phyloP scores from a whole-genome alignment of 2,888 invertebrate genomes.

The Chloromyia formosa region DNA sequence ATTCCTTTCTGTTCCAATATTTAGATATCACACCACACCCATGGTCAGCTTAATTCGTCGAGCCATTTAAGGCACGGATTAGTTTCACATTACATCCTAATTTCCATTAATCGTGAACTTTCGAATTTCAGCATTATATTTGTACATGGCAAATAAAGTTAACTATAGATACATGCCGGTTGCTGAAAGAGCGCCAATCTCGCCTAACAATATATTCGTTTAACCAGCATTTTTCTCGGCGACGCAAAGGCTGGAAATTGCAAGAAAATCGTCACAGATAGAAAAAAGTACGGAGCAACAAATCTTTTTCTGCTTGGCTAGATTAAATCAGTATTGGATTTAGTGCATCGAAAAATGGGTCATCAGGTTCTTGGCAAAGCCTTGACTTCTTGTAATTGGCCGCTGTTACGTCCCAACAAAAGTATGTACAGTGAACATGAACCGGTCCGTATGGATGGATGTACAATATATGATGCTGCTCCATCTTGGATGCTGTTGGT shows the following conservation, averaged over 20 bases:
- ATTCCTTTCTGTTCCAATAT: too few species aligned
- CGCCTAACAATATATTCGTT: too few species aligned
- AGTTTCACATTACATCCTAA: too few species aligned
- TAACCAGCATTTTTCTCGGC: neutral
- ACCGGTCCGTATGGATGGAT: neutral
- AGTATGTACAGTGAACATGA: neutral
- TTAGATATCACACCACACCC: too few species aligned
- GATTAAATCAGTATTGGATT: slow-evolving; percentile 39
- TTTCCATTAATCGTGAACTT: too few species aligned
- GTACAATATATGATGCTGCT: neutral
- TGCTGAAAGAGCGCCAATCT: too few species aligned
- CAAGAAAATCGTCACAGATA: neutral
- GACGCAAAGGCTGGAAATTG: neutral
- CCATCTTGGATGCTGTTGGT: slow-evolving; percentile 3
- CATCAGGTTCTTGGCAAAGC: slow-evolving; percentile 39
- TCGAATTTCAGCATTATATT: too few species aligned
- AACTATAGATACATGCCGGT: too few species aligned
- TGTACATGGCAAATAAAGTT: too few species aligned
- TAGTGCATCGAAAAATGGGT: slow-evolving; percentile 35
- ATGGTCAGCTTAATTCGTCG: too few species aligned
- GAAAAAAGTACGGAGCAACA: too few species aligned
- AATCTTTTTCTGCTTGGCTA: neutral
- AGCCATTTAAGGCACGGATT: too few species aligned
- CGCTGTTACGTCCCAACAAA: neutral
- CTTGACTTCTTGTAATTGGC: slow-evolving; percentile 32